Evolutionary conservation across 2,113 vertebrate species (phyloP).

Genomic region (Panurus biarmicus): DNA sequence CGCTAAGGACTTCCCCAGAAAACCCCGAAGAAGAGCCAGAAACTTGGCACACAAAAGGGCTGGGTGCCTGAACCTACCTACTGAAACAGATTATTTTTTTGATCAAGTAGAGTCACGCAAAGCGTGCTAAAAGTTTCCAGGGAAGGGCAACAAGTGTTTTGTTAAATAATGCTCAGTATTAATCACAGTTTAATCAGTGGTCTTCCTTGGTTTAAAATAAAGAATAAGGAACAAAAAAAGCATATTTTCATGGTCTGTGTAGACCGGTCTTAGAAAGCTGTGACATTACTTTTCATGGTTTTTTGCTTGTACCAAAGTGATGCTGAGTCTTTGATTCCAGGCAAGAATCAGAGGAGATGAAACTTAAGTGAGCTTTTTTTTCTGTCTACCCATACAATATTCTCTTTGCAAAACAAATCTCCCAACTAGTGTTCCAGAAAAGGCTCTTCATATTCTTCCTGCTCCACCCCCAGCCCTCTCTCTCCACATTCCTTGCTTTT

Average conservation of each 20-base stretch:
- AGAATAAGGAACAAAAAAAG: not conserved
- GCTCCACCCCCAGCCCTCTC: not conserved
- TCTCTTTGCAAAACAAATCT: not conserved
- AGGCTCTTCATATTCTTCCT: not conserved
- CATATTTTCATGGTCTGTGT: fast-evolving
- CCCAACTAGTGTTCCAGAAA: not conserved
- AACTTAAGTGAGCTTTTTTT: not conserved
- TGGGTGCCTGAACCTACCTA: not conserved
- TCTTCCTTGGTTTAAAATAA: not conserved
- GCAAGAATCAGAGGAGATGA: not conserved
- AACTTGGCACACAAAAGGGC: not conserved
- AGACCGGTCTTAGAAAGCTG: not conserved
- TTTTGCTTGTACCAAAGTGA: not conserved
- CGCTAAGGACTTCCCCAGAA: not conserved
- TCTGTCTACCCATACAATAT: not conserved
- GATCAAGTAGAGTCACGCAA: not conserved
- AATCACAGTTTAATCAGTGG: not conserved
- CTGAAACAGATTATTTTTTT: not conserved
- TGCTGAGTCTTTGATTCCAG: not conserved
- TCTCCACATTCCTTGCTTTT: not conserved
- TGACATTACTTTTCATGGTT: not conserved
- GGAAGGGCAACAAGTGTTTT: not conserved
- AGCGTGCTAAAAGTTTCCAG: not conserved
- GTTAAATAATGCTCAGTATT: not conserved
- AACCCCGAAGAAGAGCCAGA: not conserved